phyloP scores from a whole-genome alignment of 2,797 vertebrate genomes.

The Acanthopagrus latus region DNA sequence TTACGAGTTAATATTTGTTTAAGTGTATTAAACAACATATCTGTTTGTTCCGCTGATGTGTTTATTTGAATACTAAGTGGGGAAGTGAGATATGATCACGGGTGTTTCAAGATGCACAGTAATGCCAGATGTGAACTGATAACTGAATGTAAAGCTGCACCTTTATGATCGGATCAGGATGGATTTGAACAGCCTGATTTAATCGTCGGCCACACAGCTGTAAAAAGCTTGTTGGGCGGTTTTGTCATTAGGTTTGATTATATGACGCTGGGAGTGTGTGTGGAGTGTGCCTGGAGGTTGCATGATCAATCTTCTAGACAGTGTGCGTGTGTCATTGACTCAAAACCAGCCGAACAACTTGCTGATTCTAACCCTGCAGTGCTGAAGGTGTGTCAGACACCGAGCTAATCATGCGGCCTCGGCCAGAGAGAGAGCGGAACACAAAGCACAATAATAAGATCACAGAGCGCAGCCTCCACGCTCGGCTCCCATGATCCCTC shows the following conservation, averaged over 20 bases:
- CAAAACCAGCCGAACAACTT: slow-evolving; percentile 66
- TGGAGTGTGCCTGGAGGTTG: slow-evolving; percentile 61
- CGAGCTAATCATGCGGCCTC: slow-evolving; percentile 43
- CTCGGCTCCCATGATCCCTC: slow-evolving; percentile 75
- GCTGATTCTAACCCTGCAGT: slow-evolving; percentile 50
- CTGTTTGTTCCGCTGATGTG: too few relatives aligned
- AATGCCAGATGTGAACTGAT: too few relatives aligned
- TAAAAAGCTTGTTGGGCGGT: too few relatives aligned
- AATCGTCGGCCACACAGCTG: too few relatives aligned
- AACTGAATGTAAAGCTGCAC: too few relatives aligned
- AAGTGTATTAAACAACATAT: too few relatives aligned
- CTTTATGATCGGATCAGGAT: too few relatives aligned
- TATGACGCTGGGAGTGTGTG: slow-evolving; percentile 61
- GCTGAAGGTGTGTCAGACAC: slow-evolving; percentile 46
- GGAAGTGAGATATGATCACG: too few relatives aligned
- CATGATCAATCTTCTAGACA: neutral
- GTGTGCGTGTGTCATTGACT: slow-evolving; percentile 23
- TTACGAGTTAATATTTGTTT: too few relatives aligned
- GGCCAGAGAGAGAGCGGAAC: slow-evolving; percentile 31
- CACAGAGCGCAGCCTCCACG: slow-evolving; percentile 55
- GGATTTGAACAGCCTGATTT: neutral
- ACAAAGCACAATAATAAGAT: slow-evolving; percentile 73
- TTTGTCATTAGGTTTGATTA: neutral
- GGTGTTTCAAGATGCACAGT: too few relatives aligned
- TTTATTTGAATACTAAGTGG: too few relatives aligned